These are phyloP conservation scores for Alligator mississippiensis DNA, from an alignment of 2,113 vertebrate genomes.

Conservation along the genomic window DNA sequence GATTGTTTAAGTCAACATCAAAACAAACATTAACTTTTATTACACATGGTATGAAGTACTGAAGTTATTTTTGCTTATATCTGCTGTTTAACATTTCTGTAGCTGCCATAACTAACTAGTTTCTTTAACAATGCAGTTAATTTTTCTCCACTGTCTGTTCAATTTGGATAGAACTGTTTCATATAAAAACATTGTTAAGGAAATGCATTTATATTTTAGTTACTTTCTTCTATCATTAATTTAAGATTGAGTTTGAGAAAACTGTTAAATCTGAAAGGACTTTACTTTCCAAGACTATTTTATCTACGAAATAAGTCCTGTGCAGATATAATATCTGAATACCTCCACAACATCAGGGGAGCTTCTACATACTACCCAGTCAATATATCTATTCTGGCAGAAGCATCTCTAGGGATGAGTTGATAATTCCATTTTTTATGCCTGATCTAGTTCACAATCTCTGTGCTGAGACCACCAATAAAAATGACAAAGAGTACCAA, in stretches of 20 bases:
- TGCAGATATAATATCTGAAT: accelerated
- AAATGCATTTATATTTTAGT: neutral
- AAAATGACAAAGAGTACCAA: neutral
- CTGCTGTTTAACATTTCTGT: neutral
- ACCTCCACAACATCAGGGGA: neutral
- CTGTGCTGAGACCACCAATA: neutral
- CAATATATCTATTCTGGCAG: neutral
- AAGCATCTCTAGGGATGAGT: neutral
- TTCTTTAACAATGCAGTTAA: neutral
- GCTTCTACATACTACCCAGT: neutral
- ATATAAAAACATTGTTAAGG: neutral
- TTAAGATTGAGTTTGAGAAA: neutral
- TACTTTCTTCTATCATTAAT: neutral
- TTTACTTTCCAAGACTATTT: neutral
- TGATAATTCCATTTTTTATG: neutral
- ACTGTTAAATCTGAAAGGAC: neutral
- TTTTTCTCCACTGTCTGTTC: neutral
- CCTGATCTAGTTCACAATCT: neutral
- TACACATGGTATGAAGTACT: accelerated
- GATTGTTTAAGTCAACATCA: accelerated
- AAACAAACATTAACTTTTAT: neutral
- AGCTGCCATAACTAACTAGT: neutral
- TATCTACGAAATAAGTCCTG: neutral
- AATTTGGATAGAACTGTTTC: neutral
- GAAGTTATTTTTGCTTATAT: neutral